Evolutionary conservation across 2,888 invertebrate genomes (phyloP).

Genomic region (Shargacucullia verbasci): DNA sequence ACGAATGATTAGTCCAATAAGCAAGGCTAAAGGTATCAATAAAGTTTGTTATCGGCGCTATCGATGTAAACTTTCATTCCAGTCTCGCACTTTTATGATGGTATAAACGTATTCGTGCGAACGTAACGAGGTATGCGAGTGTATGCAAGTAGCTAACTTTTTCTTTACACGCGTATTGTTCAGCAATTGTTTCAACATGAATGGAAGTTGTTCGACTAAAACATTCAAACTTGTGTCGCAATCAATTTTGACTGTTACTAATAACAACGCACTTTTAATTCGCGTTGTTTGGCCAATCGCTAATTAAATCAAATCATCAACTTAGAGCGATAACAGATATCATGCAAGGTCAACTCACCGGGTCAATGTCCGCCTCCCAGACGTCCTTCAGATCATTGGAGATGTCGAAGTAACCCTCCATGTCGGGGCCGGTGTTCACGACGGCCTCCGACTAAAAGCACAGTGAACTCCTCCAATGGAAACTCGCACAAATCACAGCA

Average conservation of each 20-base stretch:
- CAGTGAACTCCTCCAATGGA: slow-evolving; percentile 70
- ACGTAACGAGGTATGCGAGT: slow-evolving; percentile 26
- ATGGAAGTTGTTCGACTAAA: slow-evolving; percentile 30
- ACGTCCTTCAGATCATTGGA: slow-evolving; percentile 93
- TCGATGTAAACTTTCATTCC: slow-evolving; percentile 44
- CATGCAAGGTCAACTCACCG: slow-evolving; percentile 91
- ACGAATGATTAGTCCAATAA: slow-evolving; percentile 8
- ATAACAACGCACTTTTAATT: slow-evolving; percentile 22
- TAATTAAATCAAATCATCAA: slow-evolving; percentile 56
- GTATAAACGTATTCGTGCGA: slow-evolving; percentile 32
- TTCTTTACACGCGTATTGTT: slow-evolving; percentile 37
- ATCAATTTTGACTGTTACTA: slow-evolving; percentile 23
- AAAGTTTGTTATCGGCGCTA: slow-evolving; percentile 45
- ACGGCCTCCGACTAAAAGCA: slow-evolving; percentile 77
- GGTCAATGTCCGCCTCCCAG: slow-evolving; percentile 95
- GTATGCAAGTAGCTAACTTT: slow-evolving; percentile 38
- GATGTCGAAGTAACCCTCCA: slow-evolving; percentile 94
- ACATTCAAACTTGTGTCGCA: slow-evolving; percentile 25
- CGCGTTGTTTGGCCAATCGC: slow-evolving; percentile 28
- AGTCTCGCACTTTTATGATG: slow-evolving; percentile 38
- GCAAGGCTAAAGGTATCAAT: slow-evolving; percentile 13
- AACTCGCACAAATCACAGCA: slow-evolving; percentile 77
- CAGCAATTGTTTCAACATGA: slow-evolving; percentile 46
- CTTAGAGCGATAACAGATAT: slow-evolving; percentile 72
- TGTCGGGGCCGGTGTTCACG: slow-evolving; percentile 82